A percentile compares a stretch with the other conserved stretches of the same genome.
Conservation (phyloP, 2,888 invertebrate species). For the Mechanitis messenoides region DNA sequence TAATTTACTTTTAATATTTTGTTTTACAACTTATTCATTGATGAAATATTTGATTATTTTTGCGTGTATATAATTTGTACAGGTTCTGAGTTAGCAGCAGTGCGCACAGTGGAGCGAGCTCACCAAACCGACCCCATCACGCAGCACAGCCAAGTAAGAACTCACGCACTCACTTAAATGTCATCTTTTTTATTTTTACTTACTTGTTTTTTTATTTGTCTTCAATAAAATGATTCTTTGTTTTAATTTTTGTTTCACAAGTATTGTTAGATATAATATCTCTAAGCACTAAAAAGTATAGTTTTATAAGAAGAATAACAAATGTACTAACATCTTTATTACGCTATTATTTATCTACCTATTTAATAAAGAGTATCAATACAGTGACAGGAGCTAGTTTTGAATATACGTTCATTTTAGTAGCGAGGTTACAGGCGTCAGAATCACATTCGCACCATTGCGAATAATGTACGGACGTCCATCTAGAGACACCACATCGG, state of each 20-base stretch:
- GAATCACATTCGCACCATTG: constrained; percentile 54
- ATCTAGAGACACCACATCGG: constrained; percentile 48
- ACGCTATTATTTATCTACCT: background rate
- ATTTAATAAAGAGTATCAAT: background rate
- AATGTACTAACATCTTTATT: background rate
- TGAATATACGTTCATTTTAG: background rate
- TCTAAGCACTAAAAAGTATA: too few species aligned
- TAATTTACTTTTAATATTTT: background rate
- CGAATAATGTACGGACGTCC: constrained; percentile 56
- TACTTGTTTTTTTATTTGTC: background rate
- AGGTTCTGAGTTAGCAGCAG: constrained; percentile 61
- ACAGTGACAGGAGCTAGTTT: background rate
- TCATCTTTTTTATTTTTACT: constrained; percentile 10
- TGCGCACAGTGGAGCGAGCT: constrained; percentile 61
- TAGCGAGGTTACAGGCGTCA: constrained; percentile 55
- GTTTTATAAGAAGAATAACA: too few species aligned
- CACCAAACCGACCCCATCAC: constrained; percentile 68
- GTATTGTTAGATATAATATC: too few species aligned
- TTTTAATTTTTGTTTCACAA: too few species aligned
- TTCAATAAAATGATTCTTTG: too few species aligned
- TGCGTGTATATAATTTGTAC: constrained; percentile 3
- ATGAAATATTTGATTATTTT: background rate
- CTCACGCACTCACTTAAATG: background rate
- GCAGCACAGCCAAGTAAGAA: constrained; percentile 68
- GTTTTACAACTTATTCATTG: background rate